Percentiles rank a stretch among this genome's conserved stretches.
phyloP scores from a whole-genome alignment of 2,797 vertebrate genomes.

The Gila robusta region DNA sequence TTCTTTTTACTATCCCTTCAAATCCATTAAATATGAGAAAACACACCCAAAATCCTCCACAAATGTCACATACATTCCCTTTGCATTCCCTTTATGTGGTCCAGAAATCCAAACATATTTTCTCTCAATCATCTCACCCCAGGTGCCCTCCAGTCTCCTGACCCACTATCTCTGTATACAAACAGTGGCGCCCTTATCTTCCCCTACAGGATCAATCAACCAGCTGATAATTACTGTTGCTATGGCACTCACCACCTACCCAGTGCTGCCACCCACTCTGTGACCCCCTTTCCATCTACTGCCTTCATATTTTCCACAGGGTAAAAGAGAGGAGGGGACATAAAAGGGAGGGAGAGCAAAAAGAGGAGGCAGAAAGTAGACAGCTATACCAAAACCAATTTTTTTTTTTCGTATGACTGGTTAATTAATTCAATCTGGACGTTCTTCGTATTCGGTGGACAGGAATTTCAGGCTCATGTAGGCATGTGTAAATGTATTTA shows the following conservation, averaged over 20 bases:
- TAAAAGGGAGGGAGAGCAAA: background rate
- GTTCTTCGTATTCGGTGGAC: constrained; percentile 28
- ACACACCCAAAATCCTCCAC: background rate
- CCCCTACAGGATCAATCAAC: constrained; percentile 51
- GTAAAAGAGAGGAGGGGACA: constrained; percentile 8
- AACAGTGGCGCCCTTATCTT: constrained; percentile 37
- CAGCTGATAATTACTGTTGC: constrained; percentile 55
- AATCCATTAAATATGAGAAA: background rate
- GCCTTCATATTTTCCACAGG: constrained; percentile 53
- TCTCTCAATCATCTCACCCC: constrained; percentile 5
- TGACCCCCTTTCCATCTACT: constrained; percentile 56
- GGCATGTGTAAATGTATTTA: constrained; percentile 39
- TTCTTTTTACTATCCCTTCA: background rate
- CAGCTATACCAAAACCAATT: constrained; percentile 12
- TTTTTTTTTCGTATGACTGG: constrained; percentile 11
- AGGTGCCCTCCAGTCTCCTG: constrained; percentile 20
- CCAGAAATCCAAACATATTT: constrained; percentile 29
- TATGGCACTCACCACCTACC: constrained; percentile 31
- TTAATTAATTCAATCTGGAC: constrained; percentile 53
- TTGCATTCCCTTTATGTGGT: background rate
- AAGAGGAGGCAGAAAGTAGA: background rate
- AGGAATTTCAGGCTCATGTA: constrained; percentile 37
- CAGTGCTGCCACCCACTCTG: constrained; percentile 32
- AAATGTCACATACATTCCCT: background rate
- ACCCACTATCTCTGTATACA: constrained; percentile 38